Percentiles rank a stretch among this genome's conserved stretches.
Conservation (phyloP, 2,888 invertebrate species). For the Omphaloscelis lunosa region DNA sequence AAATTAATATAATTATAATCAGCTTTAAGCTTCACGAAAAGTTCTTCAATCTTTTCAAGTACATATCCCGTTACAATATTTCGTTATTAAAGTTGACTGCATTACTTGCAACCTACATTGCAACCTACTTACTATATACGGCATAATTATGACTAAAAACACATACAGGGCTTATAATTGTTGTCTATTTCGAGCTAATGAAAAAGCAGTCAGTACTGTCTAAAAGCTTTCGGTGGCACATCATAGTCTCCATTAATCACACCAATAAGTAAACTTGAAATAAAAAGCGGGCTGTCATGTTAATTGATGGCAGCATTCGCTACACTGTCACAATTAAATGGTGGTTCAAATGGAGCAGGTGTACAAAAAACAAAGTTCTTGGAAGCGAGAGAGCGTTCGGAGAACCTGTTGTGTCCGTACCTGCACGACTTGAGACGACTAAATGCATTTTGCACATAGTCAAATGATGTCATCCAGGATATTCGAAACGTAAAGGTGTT, state of each 20-base stretch:
- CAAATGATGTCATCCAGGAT: constrained; percentile 79
- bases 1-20: constrained; percentile 5
- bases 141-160: constrained; percentile 49
- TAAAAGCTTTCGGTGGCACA: constrained; percentile 51
- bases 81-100: constrained; percentile 19
- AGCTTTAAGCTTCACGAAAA: neutral
- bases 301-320: constrained; percentile 83
- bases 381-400: constrained; percentile 81
- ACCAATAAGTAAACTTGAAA: constrained; percentile 59
- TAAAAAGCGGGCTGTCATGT: constrained; percentile 73
- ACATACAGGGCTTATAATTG: constrained; percentile 34
- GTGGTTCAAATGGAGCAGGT: constrained; percentile 83
- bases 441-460: constrained; percentile 70
- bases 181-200: constrained; percentile 34
- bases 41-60: constrained; percentile 1
- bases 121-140: no score
- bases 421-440: constrained; percentile 66
- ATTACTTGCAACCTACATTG: constrained; percentile 18
- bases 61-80: constrained; percentile 19
- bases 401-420: constrained; percentile 78
- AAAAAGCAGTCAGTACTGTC: constrained; percentile 46
- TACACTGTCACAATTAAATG: constrained; percentile 79
- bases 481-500: constrained; percentile 57
- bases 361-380: constrained; percentile 79
- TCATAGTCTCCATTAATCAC: constrained; percentile 58